phyloP scores from a whole-genome alignment of 2,888 invertebrate species.

The Folsomia candida region DNA sequence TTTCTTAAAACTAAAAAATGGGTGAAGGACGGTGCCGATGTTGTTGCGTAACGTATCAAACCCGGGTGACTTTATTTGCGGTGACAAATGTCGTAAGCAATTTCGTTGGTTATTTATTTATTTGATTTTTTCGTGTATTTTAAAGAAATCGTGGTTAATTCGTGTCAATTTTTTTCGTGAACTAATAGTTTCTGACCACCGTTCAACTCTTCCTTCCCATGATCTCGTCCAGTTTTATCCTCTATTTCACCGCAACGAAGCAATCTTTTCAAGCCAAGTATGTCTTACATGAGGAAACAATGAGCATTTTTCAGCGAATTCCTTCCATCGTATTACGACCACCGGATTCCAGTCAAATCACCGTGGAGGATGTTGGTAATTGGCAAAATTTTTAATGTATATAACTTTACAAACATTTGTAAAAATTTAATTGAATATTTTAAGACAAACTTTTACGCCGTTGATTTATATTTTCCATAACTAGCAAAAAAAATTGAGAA shows the following conservation, averaged over 20 bases:
- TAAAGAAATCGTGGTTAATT: neutral
- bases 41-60: conserved; percentile 6
- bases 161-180: neutral
- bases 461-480: no score
- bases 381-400: neutral
- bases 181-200: neutral
- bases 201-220: conserved; percentile 1
- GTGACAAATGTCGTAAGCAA: neutral
- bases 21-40: neutral
- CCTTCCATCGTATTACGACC: neutral
- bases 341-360: neutral
- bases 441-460: no score
- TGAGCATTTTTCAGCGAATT: conserved; percentile 1
- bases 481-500: no score
- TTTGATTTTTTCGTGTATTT: neutral
- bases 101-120: neutral
- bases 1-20: neutral
- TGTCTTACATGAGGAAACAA: conserved; percentile 3
- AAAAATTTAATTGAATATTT: neutral
- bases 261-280: conserved; percentile 1
- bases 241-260: neutral
- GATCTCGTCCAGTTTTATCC: neutral
- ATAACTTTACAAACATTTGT: no score
- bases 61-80: neutral
- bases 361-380: neutral